These are phyloP conservation scores for Polyergus mexicanus DNA, from an alignment of 1,140 invertebrate species.

Conservation along the genomic window DNA sequence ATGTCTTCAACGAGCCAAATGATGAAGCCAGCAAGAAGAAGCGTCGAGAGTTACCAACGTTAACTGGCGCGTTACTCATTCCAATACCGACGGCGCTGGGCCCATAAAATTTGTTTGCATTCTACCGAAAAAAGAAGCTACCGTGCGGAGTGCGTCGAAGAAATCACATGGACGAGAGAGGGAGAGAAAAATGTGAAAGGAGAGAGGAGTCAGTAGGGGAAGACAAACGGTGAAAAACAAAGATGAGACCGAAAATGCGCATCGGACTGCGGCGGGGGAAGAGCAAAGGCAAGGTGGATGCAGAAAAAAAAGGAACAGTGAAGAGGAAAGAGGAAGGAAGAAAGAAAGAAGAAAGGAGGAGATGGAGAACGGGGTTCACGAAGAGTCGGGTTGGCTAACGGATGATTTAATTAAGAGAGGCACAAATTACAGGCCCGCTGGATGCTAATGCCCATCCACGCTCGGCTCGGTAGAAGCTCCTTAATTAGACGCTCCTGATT, in stretches of 20 bases:
- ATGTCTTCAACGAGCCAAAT: neutral
- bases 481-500: constrained; percentile 85
- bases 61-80: constrained; percentile 58
- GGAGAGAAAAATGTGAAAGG: constrained; percentile 37
- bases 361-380: constrained; percentile 44
- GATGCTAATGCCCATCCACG: constrained; percentile 85
- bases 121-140: constrained; percentile 71
- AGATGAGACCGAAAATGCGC: constrained; percentile 72
- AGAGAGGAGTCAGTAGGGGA: constrained; percentile 32
- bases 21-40: constrained; percentile 63
- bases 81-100: constrained; percentile 50
- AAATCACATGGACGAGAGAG: constrained; percentile 67
- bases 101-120: constrained; percentile 75
- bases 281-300: constrained; percentile 27
- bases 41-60: constrained; percentile 64
- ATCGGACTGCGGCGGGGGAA: constrained; percentile 51
- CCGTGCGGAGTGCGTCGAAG: constrained; percentile 68
- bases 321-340: neutral
- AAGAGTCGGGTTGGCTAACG: constrained; percentile 83
- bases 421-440: constrained; percentile 86
- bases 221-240: constrained; percentile 75
- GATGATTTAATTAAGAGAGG: constrained; percentile 87
- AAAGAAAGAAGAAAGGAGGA: constrained; percentile 41
- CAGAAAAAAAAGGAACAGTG: constrained; percentile 18
- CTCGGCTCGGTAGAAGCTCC: constrained; percentile 81